These are phyloP conservation scores for Eleutherodactylus coqui DNA, from an alignment of 2,797 vertebrate genomes.

Conservation along the genomic window DNA sequence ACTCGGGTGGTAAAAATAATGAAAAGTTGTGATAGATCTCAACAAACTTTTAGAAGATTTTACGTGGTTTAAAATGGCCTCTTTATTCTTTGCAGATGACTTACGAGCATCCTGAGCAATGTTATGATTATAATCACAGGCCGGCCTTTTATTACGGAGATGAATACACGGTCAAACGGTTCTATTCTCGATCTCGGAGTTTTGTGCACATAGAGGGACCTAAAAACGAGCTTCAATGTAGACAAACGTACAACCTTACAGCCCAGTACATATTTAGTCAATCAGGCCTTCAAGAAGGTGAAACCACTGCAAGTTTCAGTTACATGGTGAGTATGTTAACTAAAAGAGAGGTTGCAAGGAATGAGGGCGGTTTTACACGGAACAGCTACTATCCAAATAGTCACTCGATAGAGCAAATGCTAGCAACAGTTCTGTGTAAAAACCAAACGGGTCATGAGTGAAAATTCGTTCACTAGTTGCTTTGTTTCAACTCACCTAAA, in stretches of 20 bases:
- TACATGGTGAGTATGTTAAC: slow-evolving; percentile 15
- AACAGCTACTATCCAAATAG: no score
- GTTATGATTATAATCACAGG: slow-evolving; percentile 8
- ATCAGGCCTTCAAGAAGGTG: background rate
- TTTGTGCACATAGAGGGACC: background rate
- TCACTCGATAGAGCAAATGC: no score
- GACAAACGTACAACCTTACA: background rate
- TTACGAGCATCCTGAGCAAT: slow-evolving; percentile 21
- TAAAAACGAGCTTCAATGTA: background rate
- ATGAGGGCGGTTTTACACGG: no score
- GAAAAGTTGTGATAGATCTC: background rate
- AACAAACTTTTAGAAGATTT: no score
- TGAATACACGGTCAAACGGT: background rate
- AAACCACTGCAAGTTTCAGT: background rate
- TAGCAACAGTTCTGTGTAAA: no score
- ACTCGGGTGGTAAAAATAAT: background rate
- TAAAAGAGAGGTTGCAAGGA: no score
- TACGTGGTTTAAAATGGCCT: background rate
- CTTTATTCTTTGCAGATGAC: background rate
- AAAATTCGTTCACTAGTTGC: no score
- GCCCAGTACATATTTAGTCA: slow-evolving; percentile 4
- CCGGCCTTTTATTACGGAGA: background rate
- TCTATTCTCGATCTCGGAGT: slow-evolving; percentile 21
- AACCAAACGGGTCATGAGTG: no score
- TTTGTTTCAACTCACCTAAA: no score